phyloP scores from a whole-genome alignment of 2,888 invertebrate genomes.

The Ceriagrion tenellum region DNA sequence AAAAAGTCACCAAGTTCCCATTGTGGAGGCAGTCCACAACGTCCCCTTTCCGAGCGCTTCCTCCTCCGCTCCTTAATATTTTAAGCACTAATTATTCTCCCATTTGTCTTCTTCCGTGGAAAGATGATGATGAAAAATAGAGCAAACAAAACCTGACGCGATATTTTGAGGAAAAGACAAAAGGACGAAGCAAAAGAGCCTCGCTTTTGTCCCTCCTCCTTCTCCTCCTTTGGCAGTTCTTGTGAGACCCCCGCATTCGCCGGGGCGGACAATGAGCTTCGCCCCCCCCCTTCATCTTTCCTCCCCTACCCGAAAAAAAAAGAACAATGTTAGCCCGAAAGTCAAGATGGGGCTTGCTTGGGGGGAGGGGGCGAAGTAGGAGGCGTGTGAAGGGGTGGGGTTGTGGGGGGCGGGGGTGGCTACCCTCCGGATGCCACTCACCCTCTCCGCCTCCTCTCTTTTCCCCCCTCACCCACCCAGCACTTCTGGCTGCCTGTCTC shows the following conservation, averaged over 20 bases:
- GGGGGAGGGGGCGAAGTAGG: neutral
- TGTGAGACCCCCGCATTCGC: neutral
- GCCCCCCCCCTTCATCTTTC: neutral
- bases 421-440: neutral
- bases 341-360: neutral
- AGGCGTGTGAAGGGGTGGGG: neutral
- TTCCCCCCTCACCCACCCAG: neutral
- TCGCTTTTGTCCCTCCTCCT: neutral
- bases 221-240: neutral
- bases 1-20: neutral
- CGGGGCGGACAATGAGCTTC: slow-evolving; percentile 4
- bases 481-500: neutral
- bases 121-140: neutral
- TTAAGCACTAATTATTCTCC: neutral
- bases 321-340: slow-evolving; percentile 12
- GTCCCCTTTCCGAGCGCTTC: neutral
- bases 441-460: neutral
- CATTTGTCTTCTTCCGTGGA: neutral
- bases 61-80: neutral
- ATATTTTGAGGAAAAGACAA: neutral
- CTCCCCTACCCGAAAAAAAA: neutral
- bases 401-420: neutral
- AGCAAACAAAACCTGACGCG: neutral
- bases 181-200: neutral
- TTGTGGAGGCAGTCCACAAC: neutral